A percentile compares a stretch with the other conserved stretches of the same genome.
These are phyloP conservation scores for Busseola fusca DNA, from an alignment of 2,888 invertebrate species.

Conservation along the genomic window DNA sequence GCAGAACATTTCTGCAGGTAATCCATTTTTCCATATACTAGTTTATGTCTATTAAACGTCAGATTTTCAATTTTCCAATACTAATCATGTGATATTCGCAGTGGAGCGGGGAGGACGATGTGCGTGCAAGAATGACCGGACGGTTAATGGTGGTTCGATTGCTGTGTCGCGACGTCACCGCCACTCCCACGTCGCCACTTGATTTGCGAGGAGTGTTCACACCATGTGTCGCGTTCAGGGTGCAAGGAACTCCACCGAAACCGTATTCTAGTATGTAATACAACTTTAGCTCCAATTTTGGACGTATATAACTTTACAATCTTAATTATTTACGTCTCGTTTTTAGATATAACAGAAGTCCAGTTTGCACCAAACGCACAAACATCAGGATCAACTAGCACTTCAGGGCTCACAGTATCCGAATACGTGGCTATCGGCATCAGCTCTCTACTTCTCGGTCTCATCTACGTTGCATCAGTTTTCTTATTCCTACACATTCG, in stretches of 20 bases:
- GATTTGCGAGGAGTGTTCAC: conserved; percentile 91
- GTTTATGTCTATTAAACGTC: conserved; percentile 1
- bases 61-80: conserved; percentile 17
- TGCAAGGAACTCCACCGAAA: conserved; percentile 94
- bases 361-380: conserved; percentile 92
- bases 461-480: conserved; percentile 96
- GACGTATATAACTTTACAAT: not conserved
- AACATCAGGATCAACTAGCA: conserved; percentile 86
- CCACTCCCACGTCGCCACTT: conserved; percentile 85
- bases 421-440: conserved; percentile 96
- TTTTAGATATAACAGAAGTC: conserved; percentile 94
- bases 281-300: not conserved
- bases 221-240: conserved; percentile 95
- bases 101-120: conserved; percentile 95
- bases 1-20: conserved; percentile 94
- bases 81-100: conserved; percentile 75
- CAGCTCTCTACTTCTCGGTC: conserved; percentile 94
- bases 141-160: conserved; percentile 94
- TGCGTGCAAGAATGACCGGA: conserved; percentile 93
- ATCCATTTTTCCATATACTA: conserved; percentile 5
- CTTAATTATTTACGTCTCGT: not conserved
- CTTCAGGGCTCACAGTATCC: conserved; percentile 91
- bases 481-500: conserved; percentile 94
- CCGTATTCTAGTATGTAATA: conserved; percentile 77
- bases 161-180: conserved; percentile 92